Percentiles rank a stretch among this genome's conserved stretches.
phyloP scores from a whole-genome alignment of 2,888 invertebrate genomes.

The Herminia tarsipennalis region DNA sequence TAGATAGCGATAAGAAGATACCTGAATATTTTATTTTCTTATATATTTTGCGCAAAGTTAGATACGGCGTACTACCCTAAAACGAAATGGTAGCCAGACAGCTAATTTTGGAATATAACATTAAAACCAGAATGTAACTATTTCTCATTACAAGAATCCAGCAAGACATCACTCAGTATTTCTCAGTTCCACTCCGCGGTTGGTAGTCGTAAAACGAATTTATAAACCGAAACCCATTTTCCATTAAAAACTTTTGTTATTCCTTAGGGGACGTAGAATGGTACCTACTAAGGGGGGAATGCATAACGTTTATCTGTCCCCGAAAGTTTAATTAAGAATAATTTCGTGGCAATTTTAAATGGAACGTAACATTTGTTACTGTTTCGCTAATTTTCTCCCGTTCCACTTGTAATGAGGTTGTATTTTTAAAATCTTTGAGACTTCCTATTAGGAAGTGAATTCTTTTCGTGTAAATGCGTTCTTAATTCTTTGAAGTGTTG shows the following conservation, averaged over 20 bases:
- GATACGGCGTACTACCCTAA: too few relatives aligned
- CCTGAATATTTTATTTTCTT: too few relatives aligned
- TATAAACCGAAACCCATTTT: slow-evolving; percentile 50
- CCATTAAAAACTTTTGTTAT: slow-evolving; percentile 49
- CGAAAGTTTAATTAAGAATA: slow-evolving; percentile 48
- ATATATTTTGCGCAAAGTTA: too few relatives aligned
- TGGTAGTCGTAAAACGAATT: slow-evolving; percentile 55
- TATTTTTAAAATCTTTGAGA: slow-evolving; percentile 15
- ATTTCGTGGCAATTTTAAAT: slow-evolving; percentile 35
- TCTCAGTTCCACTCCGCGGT: slow-evolving; percentile 28
- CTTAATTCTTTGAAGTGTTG: too few relatives aligned
- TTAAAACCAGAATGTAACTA: too few relatives aligned
- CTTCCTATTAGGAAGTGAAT: neutral
- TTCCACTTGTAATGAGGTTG: slow-evolving; percentile 17
- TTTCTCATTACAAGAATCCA: slow-evolving; percentile 12
- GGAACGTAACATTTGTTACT: slow-evolving; percentile 17
- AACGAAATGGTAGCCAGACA: too few relatives aligned
- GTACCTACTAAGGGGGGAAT: slow-evolving; percentile 7
- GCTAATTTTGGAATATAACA: too few relatives aligned
- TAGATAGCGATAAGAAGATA: too few relatives aligned
- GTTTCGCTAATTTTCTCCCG: slow-evolving; percentile 24
- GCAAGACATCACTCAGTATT: slow-evolving; percentile 21
- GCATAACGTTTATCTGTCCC: slow-evolving; percentile 32
- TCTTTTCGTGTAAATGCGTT: neutral
- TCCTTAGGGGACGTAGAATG: slow-evolving; percentile 3